A percentile compares a stretch with the other conserved stretches of the same genome.
These are phyloP conservation scores for Apis dorsata DNA, from an alignment of 1,140 invertebrate species.

Conservation along the genomic window DNA sequence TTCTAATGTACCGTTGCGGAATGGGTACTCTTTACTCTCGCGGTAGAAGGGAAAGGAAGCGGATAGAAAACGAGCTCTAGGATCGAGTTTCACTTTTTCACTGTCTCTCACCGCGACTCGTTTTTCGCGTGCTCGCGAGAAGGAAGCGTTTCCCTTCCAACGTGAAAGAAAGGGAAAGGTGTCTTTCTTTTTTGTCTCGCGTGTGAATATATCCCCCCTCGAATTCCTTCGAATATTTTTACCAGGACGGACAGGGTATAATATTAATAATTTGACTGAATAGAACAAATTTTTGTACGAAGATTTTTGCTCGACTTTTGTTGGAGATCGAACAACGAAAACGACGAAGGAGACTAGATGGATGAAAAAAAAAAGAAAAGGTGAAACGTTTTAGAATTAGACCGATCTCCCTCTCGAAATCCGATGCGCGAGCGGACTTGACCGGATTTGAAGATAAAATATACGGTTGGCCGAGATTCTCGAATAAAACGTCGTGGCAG, in stretches of 20 bases:
- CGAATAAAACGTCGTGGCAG: slow-evolving; percentile 29
- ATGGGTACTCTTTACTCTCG: slow-evolving; percentile 30
- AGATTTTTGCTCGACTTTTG: too few relatives aligned
- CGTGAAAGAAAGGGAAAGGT: slow-evolving; percentile 43
- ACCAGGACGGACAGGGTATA: too few relatives aligned
- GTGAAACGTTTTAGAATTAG: neutral
- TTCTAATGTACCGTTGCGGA: slow-evolving; percentile 32
- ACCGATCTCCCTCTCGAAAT: neutral
- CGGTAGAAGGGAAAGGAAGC: slow-evolving; percentile 53
- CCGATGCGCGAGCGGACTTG: slow-evolving; percentile 25
- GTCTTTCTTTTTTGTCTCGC: neutral
- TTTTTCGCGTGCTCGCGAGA: slow-evolving; percentile 38
- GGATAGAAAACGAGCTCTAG: slow-evolving; percentile 60
- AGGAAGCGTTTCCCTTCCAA: slow-evolving; percentile 33
- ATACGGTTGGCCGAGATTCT: slow-evolving; percentile 39
- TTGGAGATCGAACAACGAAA: too few relatives aligned
- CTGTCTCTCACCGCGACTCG: slow-evolving; percentile 58
- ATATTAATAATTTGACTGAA: too few relatives aligned
- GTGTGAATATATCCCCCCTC: neutral
- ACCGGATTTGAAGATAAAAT: slow-evolving; percentile 32
- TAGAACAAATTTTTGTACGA: too few relatives aligned
- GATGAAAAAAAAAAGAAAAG: neutral
- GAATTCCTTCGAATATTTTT: neutral
- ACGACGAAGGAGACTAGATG: neutral
- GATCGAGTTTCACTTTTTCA: slow-evolving; percentile 67